Evolutionary conservation across 30 jellyfish, hydroid and myxozoan species (phyloP), one percentile per base, ranked within the genome.

Genomic region (Hydractinia echinata): DNA sequence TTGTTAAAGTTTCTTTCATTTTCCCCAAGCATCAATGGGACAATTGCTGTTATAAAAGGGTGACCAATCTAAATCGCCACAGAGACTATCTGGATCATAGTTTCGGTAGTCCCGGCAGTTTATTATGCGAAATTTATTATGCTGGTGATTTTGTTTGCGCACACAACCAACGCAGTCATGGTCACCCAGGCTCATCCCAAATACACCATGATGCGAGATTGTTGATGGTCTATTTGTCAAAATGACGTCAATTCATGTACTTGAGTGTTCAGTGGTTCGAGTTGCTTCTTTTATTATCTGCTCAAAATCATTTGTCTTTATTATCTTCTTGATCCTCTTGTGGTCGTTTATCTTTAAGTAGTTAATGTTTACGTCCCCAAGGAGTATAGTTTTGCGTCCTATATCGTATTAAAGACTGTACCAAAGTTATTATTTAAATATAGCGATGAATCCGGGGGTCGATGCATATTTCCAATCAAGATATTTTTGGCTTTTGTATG

Each of bases 341-440:
- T 79, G 80, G 51, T 79, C 95, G 66, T 76, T 76, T 50, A 62
- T 6, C 55, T n/a, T 83, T 67, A 86, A 83, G 77, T 79, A 86
- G 68, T 86, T 86, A 53, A 81, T 87, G 74, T 86, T 86, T 20
- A 80, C 85, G 82, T 86, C 92, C 66, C 95, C 95, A 86, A 86
- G 14, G 67, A 86, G 79, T 44, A 86, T 70, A 11, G 82, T 68
- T 86, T 86, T 82, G 68, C 51, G 7, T 21, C 68, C 30, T 54
- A 58, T 64, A 72, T 73, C 60, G 51, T 73, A 55, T 73, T 61
- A 83, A 83, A 83, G 58, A 73, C 61, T 20, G 68, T 53, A 7
- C 72, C 76, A 62, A 83, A 76, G 61, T 66, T 72, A 19, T 66
- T 53, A 53, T 79, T 71, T 50, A 85, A 60, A 54, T 77, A 54